Evolutionary conservation across 2,797 vertebrate species (phyloP).

Genomic region (Ctenopoma kingsleyae): DNA sequence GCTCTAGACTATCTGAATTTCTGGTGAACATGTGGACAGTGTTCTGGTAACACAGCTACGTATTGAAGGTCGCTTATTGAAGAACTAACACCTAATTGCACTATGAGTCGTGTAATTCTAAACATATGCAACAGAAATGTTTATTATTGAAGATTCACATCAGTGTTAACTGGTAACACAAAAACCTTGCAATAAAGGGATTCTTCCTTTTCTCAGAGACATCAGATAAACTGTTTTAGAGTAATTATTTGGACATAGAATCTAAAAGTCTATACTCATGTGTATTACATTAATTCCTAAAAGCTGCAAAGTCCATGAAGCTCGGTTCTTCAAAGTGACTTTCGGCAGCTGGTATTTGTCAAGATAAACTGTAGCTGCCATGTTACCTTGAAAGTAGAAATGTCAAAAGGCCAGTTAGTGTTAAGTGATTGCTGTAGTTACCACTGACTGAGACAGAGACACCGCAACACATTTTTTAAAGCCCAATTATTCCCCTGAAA

Average conservation of each 20-base stretch:
- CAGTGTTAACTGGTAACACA: neutral
- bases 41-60: neutral
- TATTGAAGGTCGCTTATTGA: too few species aligned
- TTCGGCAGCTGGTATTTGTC: constrained; percentile 82
- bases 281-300: constrained; percentile 72
- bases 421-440: constrained; percentile 66
- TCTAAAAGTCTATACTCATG: constrained; percentile 62
- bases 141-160: neutral
- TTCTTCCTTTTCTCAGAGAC: constrained; percentile 6
- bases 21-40: neutral
- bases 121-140: neutral
- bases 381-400: constrained; percentile 70
- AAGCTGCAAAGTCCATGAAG: constrained; percentile 72
- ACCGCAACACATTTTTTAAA: constrained; percentile 11
- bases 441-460: constrained; percentile 48
- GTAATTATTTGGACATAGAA: constrained; percentile 7
- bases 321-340: constrained; percentile 72
- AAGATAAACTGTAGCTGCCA: constrained; percentile 68
- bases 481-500: constrained; percentile 22
- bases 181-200: neutral
- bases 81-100: neutral
- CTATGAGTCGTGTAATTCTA: neutral
- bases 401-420: constrained; percentile 65
- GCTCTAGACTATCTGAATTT: neutral
- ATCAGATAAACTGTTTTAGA: constrained; percentile 5